Base-by-base conservation (phyloP, 2,797 vertebrate genomes). In the Sciurus carolinensis region DNA sequence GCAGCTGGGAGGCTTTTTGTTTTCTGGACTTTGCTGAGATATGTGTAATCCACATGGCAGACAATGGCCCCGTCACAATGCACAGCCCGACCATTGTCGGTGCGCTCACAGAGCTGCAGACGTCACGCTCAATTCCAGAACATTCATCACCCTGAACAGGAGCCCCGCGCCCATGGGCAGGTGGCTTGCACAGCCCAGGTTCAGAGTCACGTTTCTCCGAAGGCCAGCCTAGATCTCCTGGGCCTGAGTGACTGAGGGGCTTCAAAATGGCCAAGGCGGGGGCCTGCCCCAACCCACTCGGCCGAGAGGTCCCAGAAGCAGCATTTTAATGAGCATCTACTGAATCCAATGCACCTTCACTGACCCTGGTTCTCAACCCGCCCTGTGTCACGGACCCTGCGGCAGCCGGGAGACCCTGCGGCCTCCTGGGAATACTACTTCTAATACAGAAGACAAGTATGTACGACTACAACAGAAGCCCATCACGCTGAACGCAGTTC, bases 371-470 rank as follows among this genome's bases (percentile, higher is more conserved):
- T 54, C 76, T 39, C 47, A 33, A 24, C 33, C 17, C 44, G 3
- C 81, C 76, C 52, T 75, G 28, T 90, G 59, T 12, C 75, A 36
- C 1, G 3, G 36, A 76, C 36, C n/a, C n/a, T 36, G 13, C 33
- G 36, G n/a, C 26, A 52, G 30, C 26, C 39, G 42, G n/a, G 64
- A 71, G 24, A 90, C 7, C 22, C 64, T 77, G 12, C 10, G 62
- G 67, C 24, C 28, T 86, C 57, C 79, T 77, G 72, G 67, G 47
- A 81, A 28, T 30, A 62, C 28, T 42, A 47, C 36, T 86, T 86
- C 20, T 72, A 90, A 93, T 28, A n/a, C 24, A 80, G 52, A 73
- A 87, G 94, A 84, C 39, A 59, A 92, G 77, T 4, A 71, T 1
- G 1, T 36, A 62, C 82, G 79, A 82, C 69, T 33, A 77, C 33